Percentiles rank a stretch among this genome's conserved stretches.
Evolutionary conservation across 2,888 invertebrate species (phyloP).

Genomic region (Cecidostiba fungosa): DNA sequence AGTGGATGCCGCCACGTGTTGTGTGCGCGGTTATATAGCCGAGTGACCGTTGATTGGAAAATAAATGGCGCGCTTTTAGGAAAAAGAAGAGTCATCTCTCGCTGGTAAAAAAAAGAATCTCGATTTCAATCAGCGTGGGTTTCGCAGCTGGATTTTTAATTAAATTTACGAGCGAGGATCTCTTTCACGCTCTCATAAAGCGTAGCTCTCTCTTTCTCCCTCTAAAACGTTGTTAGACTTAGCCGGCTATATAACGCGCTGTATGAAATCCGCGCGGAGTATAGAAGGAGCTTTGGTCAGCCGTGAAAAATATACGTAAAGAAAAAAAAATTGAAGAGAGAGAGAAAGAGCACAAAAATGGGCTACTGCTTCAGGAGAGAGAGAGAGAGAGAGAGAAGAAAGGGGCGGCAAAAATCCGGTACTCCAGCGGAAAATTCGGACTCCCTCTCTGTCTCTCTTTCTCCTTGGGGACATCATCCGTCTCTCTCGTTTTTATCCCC

Average conservation of each 20-base stretch:
- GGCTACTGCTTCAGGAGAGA: neutral
- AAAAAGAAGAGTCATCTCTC: neutral
- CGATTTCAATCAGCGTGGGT: neutral
- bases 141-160: neutral
- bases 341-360: neutral
- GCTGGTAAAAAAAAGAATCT: neutral
- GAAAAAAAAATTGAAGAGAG: neutral
- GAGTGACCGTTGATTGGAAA: slow-evolving; percentile 8
- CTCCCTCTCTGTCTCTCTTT: neutral
- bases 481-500: slow-evolving; percentile 24
- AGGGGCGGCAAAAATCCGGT: slow-evolving; percentile 17
- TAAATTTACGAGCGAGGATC: neutral
- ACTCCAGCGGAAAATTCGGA: slow-evolving; percentile 46
- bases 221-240: neutral
- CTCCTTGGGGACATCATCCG: slow-evolving; percentile 23
- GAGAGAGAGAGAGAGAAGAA: neutral
- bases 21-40: too few species aligned
- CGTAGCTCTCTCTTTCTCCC: too few species aligned
- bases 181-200: neutral
- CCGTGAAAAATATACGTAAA: neutral
- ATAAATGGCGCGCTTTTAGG: neutral
- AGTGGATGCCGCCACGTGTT: too few species aligned
- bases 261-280: neutral
- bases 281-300: neutral
- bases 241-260: too few species aligned